Evolutionary conservation across 2,888 invertebrate genomes (phyloP), one percentile per base, ranked within the genome.

Genomic region (Pristionchus maxplancki): DNA sequence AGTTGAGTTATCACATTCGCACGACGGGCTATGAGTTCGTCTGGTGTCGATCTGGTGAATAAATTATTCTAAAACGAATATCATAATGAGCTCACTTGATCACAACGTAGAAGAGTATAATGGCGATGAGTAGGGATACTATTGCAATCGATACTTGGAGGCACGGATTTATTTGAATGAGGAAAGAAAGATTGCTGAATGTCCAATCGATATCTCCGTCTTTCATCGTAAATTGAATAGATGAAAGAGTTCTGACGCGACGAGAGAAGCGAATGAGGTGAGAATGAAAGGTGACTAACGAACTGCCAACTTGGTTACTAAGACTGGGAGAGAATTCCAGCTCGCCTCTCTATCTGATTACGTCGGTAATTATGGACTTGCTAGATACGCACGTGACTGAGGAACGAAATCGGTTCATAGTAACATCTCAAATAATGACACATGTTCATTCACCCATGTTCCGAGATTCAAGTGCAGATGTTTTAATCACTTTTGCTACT

Each of bases 1-100:
- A 78, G n/a, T 15, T 78, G 78, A 15, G 78, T 78, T 9, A 78
- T 78, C 44, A 78, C 44, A 9, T 78, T 78, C 2, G 78, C 78
- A 0, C 78, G 78, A 78, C 78, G 78, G 6, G 44, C 40, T 0
- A 78, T 28, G 4, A 78, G 9, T 15, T 78, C 78, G 1, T 78
- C 78, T 5, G 78, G 78, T 0, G 78, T 78, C 2, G 78, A 78
- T 28, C 78, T 78, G 8, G 9, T n/a, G 9, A n/a, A 13, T 28
- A 28, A 24, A 24, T 40, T 40, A 74, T 5, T 8, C 40, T 74
- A 11, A 37, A 1, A 40, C 6, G 40, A 24, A 24, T 8, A 24
- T 20, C 17, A 24, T 5, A 4, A 64, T 6, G 15, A 48, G 28
- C 78, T 78, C n/a, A 78, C 78, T 78, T 78, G n/a, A 78, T 48